phyloP scores from a whole-genome alignment of 2,888 invertebrate genomes.

The Unio delphinus region DNA sequence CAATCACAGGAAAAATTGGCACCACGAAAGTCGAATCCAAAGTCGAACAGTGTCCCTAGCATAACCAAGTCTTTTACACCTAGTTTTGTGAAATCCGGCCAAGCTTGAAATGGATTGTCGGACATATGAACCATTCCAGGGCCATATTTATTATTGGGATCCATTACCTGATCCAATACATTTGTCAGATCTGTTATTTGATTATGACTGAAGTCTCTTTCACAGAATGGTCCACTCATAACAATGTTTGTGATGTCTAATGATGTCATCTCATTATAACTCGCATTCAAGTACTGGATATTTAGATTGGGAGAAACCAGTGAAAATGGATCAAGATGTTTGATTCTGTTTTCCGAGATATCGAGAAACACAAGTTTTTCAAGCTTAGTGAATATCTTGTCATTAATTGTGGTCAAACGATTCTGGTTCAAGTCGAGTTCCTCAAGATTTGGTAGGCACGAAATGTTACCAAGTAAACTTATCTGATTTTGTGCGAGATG shows the following conservation, averaged over 20 bases:
- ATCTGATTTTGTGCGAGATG: slow-evolving; percentile 9
- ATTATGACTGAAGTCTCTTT: slow-evolving; percentile 7
- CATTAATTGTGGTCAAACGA: not conserved
- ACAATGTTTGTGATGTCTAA: slow-evolving; percentile 13
- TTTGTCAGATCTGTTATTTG: slow-evolving; percentile 3
- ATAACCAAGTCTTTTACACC: slow-evolving; percentile 7
- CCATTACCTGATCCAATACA: not conserved
- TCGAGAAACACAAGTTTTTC: not conserved
- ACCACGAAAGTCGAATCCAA: slow-evolving; percentile 8
- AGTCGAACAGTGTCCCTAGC: slow-evolving; percentile 10
- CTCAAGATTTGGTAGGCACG: slow-evolving; percentile 8
- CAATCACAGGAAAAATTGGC: slow-evolving; percentile 12
- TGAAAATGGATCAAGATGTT: slow-evolving; percentile 4
- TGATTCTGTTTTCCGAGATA: slow-evolving; percentile 3
- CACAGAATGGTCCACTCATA: slow-evolving; percentile 11
- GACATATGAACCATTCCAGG: slow-evolving; percentile 9
- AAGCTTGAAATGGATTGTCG: slow-evolving; percentile 5
- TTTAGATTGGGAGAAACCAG: not conserved
- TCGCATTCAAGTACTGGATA: not conserved
- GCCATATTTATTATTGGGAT: slow-evolving; percentile 5
- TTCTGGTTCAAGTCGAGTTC: slow-evolving; percentile 5
- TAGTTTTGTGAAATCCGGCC: slow-evolving; percentile 9
- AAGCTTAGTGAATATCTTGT: slow-evolving; percentile 6
- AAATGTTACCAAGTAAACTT: slow-evolving; percentile 2
- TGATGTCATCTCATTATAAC: slow-evolving; percentile 10